Conservation (phyloP, 2,797 vertebrate genomes). For the Meriones psammophilus region DNA sequence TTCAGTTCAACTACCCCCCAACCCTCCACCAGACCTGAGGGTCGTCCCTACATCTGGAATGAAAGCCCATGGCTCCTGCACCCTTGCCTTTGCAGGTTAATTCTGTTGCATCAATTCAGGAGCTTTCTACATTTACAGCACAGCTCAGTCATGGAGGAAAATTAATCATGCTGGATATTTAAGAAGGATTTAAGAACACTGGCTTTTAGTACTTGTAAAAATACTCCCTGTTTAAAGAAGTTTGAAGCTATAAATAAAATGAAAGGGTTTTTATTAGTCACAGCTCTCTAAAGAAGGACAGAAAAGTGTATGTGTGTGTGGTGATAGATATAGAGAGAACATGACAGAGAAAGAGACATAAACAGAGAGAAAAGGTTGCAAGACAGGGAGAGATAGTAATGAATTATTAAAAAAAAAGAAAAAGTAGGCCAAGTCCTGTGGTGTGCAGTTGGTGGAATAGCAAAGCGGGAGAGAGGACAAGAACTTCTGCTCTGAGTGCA, state of each 20-base stretch:
- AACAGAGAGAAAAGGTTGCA: neutral
- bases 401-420: neutral
- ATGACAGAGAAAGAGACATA: neutral
- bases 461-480: neutral
- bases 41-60: neutral
- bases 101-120: neutral
- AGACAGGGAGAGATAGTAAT: neutral
- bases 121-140: neutral
- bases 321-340: neutral
- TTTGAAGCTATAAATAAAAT: slow-evolving; percentile 16
- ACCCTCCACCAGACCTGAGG: neutral
- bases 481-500: neutral
- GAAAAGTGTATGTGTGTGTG: too few species aligned
- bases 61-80: neutral
- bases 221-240: neutral
- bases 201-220: slow-evolving; percentile 31
- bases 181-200: neutral
- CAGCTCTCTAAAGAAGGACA: neutral
- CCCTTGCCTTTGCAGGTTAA: neutral
- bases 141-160: neutral
- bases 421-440: neutral
- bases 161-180: neutral
- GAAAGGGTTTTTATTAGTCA: neutral
- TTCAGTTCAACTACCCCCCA: neutral
- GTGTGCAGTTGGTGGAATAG: neutral